Evolutionary conservation across 1,140 invertebrate species (phyloP).

Genomic region (Dendrolimus kikuchii): DNA sequence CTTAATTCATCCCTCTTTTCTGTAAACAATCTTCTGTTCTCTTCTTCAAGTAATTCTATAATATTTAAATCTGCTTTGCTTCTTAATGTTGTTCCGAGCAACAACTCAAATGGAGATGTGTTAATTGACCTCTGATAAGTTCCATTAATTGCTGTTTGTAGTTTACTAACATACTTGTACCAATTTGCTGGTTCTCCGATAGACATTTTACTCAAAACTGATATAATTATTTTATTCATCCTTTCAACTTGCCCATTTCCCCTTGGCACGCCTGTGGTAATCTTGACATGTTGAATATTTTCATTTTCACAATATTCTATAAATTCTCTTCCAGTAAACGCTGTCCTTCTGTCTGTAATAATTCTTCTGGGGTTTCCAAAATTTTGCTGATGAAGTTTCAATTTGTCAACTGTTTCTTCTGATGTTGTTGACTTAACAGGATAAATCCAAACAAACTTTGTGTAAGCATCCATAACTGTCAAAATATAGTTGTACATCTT

Average conservation of each 20-base stretch:
- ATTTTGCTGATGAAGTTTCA: no score
- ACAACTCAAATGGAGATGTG: slow-evolving; percentile 7
- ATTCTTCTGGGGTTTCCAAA: no score
- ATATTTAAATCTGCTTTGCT: slow-evolving; percentile 2
- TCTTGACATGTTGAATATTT: slow-evolving; percentile 14
- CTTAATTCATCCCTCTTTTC: no score
- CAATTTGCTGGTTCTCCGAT: slow-evolving; percentile 6
- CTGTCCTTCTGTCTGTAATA: no score
- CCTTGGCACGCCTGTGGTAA: slow-evolving; percentile 23
- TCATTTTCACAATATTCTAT: slow-evolving; percentile 10
- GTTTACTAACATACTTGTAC: slow-evolving; percentile 9
- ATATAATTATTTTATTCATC: slow-evolving; percentile 8
- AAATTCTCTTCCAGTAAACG: slow-evolving; percentile 9
- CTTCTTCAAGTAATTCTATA: slow-evolving; percentile 2
- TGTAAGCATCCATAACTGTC: slow-evolving; percentile 6
- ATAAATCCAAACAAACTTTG: slow-evolving; percentile 11
- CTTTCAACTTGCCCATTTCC: slow-evolving; percentile 30
- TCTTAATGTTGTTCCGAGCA: slow-evolving; percentile 6
- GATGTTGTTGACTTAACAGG: no score
- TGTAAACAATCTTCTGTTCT: slow-evolving; percentile 6
- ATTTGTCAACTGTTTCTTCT: no score
- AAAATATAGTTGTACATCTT: slow-evolving; percentile 43
- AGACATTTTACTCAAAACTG: no score
- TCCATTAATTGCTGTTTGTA: slow-evolving; percentile 10
- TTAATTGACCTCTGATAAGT: slow-evolving; percentile 10